phyloP scores from a whole-genome alignment of 2,888 invertebrate genomes.

The Cheilosia pagana region DNA sequence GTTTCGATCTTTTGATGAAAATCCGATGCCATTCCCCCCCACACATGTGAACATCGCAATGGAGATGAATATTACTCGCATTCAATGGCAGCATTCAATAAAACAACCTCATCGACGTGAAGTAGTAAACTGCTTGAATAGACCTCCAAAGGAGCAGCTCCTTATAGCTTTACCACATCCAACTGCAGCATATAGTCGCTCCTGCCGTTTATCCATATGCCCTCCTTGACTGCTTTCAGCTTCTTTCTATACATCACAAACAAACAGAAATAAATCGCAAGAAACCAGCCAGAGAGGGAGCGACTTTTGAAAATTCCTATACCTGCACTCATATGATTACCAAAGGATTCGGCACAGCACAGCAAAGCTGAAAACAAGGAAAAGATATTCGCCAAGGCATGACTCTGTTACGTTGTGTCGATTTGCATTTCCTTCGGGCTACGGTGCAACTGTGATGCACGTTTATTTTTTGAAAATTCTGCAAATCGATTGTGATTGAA shows the following conservation, averaged over 20 bases:
- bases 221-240: neutral
- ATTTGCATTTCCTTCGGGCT: conserved; percentile 36
- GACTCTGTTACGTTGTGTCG: conserved; percentile 3
- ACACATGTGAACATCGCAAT: neutral
- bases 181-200: neutral
- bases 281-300: neutral
- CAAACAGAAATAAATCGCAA: conserved; percentile 5
- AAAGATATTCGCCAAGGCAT: neutral
- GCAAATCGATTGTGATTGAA: conserved; percentile 60
- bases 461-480: conserved; percentile 37
- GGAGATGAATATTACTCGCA: neutral
- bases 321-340: conserved; percentile 66
- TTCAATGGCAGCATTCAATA: conserved; percentile 7
- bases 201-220: conserved; percentile 1
- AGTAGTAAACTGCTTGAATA: conserved; percentile 15
- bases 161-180: too few relatives aligned
- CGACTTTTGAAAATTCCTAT: conserved; percentile 28
- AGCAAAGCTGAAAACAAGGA: conserved; percentile 40
- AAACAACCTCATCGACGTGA: conserved; percentile 42
- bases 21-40: too few relatives aligned
- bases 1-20: too few relatives aligned
- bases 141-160: conserved; percentile 17
- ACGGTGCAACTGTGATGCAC: conserved; percentile 24
- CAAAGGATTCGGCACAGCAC: conserved; percentile 43
- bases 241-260: neutral